Percentiles rank a stretch among this genome's conserved stretches.
These are phyloP conservation scores for Cyphomyrus plagiostoma DNA, from an alignment of 2,113 vertebrate species.

Conservation along the genomic window DNA sequence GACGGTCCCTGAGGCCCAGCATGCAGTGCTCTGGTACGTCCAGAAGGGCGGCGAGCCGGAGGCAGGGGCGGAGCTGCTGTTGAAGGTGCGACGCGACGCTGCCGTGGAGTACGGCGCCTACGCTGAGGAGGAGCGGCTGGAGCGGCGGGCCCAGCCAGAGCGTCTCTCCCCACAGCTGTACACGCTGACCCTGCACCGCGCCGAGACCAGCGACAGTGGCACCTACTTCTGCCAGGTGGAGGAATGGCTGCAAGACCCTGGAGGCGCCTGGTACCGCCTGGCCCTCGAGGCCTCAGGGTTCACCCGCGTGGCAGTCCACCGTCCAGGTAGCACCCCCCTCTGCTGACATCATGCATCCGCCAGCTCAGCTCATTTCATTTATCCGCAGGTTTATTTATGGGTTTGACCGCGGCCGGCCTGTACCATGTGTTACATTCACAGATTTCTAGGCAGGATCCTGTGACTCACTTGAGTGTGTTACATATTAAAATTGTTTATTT, in stretches of 20 bases:
- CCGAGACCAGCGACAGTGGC: slow-evolving; percentile 63
- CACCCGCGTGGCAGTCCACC: slow-evolving; percentile 63
- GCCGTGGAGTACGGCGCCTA: slow-evolving; percentile 68
- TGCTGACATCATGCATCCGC: background rate
- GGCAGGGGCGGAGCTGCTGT: slow-evolving; percentile 59
- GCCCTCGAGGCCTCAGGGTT: slow-evolving; percentile 62
- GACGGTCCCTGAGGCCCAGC: slow-evolving; percentile 68
- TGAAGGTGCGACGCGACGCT: slow-evolving; percentile 62
- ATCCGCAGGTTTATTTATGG: background rate
- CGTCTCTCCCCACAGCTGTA: slow-evolving; percentile 62
- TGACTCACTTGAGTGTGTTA: background rate
- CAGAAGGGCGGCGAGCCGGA: slow-evolving; percentile 60
- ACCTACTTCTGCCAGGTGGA: slow-evolving; percentile 77
- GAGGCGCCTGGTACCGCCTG: slow-evolving; percentile 61
- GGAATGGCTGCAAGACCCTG: slow-evolving; percentile 67
- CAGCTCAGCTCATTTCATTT: background rate
- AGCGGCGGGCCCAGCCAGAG: slow-evolving; percentile 64
- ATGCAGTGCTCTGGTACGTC: slow-evolving; percentile 68
- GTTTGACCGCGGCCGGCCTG: background rate
- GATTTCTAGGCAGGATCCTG: background rate
- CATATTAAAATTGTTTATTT: slow-evolving; percentile 6
- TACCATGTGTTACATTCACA: background rate
- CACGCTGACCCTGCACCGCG: slow-evolving; percentile 66
- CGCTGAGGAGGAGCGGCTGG: slow-evolving; percentile 62
- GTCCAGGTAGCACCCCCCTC: slow-evolving; percentile 58